Conservation (phyloP, 2,888 invertebrate genomes). For the Belgica antarctica region DNA sequence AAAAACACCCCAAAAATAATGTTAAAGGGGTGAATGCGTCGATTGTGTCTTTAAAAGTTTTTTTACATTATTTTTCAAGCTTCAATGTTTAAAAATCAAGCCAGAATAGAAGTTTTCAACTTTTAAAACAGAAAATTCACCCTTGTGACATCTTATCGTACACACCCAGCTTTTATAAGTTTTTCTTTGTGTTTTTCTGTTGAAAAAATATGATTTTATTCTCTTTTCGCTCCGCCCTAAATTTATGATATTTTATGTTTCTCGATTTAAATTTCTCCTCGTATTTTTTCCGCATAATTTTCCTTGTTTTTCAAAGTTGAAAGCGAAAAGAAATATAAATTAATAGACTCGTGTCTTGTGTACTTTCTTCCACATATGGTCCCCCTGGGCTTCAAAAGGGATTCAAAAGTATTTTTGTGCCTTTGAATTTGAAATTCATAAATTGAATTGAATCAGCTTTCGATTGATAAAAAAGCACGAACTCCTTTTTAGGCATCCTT, state of each 20-base stretch:
- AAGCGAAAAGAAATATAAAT: background rate
- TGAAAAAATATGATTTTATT: slow-evolving; percentile 44
- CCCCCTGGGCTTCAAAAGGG: too few species aligned
- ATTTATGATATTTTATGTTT: slow-evolving; percentile 41
- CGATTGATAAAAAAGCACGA: too few species aligned
- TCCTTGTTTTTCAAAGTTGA: background rate
- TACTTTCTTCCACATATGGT: too few species aligned
- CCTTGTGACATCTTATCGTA: background rate
- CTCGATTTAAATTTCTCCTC: slow-evolving; percentile 42
- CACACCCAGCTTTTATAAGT: background rate
- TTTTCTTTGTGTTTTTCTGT: slow-evolving; percentile 37
- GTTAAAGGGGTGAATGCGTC: background rate
- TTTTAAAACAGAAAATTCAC: too few species aligned
- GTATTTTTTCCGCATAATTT: slow-evolving; percentile 7
- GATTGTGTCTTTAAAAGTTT: background rate
- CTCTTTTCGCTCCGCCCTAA: slow-evolving; percentile 43
- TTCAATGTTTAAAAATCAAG: background rate
- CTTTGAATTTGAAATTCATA: too few species aligned
- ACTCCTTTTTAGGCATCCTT: too few species aligned
- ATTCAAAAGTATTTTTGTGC: too few species aligned
- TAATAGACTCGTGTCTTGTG: background rate
- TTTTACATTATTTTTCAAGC: background rate
- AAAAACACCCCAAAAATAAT: slow-evolving; percentile 39
- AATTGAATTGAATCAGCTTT: too few species aligned
- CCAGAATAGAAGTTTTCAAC: background rate